phyloP scores from a whole-genome alignment of 64 coral and sea anemone genomes.

The Stichodactyla mertensii region DNA sequence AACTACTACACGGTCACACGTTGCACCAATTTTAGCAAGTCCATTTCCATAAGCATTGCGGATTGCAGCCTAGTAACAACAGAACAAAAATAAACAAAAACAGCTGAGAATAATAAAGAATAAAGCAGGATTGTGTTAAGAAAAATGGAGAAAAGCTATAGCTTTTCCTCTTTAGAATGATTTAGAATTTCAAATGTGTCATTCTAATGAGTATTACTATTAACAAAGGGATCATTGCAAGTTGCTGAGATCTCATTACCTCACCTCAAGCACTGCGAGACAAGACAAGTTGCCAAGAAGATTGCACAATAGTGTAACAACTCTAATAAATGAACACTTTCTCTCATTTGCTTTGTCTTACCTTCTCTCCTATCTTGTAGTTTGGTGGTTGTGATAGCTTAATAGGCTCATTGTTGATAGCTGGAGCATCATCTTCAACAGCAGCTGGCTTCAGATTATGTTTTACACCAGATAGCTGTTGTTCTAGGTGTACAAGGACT shows the following conservation, averaged over 20 bases:
- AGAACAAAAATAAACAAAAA: conserved; percentile 2
- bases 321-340: not conserved
- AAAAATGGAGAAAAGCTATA: too few species aligned
- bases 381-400: conserved; percentile 78
- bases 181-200: too few species aligned
- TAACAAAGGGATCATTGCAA: too few species aligned
- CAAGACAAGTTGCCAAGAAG: too few species aligned
- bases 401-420: conserved; percentile 4
- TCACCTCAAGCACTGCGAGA: too few species aligned
- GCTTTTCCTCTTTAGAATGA: too few species aligned
- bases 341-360: not conserved
- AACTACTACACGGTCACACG: conserved; percentile 64
- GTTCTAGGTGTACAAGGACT: conserved; percentile 36
- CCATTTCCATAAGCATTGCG: conserved; percentile 75
- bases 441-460: conserved; percentile 51
- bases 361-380: conserved; percentile 90
- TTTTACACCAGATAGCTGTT: conserved; percentile 8
- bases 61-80: conserved; percentile 49
- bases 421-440: conserved; percentile 53
- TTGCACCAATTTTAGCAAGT: conserved; percentile 63
- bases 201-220: too few species aligned
- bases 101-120: not conserved
- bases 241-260: too few species aligned
- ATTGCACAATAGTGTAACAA: too few species aligned
- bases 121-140: too few species aligned